Evolutionary conservation across 2,888 invertebrate species (phyloP).

Genomic region (Lydus trimaculatus): DNA sequence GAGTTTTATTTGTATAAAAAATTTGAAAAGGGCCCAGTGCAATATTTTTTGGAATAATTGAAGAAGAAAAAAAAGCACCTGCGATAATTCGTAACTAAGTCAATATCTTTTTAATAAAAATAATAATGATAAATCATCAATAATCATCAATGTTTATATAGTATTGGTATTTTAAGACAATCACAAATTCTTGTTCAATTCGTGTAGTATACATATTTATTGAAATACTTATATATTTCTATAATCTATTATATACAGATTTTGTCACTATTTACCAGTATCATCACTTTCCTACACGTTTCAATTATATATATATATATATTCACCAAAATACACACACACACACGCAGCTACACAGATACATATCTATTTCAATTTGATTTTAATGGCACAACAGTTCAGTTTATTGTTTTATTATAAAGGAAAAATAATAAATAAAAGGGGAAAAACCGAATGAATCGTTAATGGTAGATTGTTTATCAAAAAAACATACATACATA

Average conservation of each 20-base stretch:
- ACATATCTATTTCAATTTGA: conserved; percentile 40
- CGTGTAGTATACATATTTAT: conserved; percentile 28
- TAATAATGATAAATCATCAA: conserved; percentile 27
- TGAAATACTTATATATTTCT: conserved; percentile 19
- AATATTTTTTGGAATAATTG: conserved; percentile 38
- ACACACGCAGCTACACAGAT: too few species aligned
- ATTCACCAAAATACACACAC: too few species aligned
- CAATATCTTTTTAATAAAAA: conserved; percentile 45
- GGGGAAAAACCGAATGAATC: neutral
- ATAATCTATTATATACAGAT: conserved; percentile 11
- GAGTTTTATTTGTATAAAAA: conserved; percentile 32
- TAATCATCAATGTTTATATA: conserved; percentile 31
- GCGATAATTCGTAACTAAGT: conserved; percentile 52
- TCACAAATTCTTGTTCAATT: conserved; percentile 23
- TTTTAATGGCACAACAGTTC: conserved; percentile 24
- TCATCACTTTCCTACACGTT: conserved; percentile 53
- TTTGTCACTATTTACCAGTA: conserved; percentile 19
- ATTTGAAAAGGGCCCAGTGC: conserved; percentile 49
- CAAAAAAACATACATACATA: conserved; percentile 26
- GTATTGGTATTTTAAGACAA: conserved; percentile 33
- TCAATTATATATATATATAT: conserved; percentile 55
- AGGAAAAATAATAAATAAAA: neutral
- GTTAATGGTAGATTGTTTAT: conserved; percentile 38
- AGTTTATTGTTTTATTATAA: conserved; percentile 28
- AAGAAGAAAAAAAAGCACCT: neutral